A percentile compares a stretch with the other conserved stretches of the same genome.
Evolutionary conservation across 2,113 vertebrate species (phyloP).

Genomic region (Scytalopus superciliaris): DNA sequence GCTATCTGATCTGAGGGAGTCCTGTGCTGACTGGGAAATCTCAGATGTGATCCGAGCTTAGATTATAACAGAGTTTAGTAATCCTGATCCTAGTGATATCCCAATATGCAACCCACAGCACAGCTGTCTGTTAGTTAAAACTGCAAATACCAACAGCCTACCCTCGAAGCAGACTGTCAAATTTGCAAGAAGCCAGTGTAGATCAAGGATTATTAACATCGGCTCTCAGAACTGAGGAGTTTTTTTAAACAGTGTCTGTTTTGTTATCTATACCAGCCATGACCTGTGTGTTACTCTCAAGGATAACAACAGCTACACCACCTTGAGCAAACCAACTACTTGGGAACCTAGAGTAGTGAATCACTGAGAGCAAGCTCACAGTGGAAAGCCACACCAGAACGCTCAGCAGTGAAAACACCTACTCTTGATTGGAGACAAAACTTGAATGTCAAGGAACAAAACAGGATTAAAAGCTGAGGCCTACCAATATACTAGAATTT

Average conservation of each 20-base stretch:
- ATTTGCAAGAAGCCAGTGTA: neutral
- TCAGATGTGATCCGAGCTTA: neutral
- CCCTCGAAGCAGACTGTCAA: neutral
- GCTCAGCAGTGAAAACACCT: neutral
- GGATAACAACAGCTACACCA: neutral
- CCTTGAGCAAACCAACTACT: conserved; percentile 31
- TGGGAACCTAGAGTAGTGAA: neutral
- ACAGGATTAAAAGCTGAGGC: neutral
- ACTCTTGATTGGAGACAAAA: neutral
- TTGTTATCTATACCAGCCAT: neutral
- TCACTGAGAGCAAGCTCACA: neutral
- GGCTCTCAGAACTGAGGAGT: neutral
- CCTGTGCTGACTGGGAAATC: neutral
- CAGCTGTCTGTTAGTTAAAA: neutral
- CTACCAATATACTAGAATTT: neutral
- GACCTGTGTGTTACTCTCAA: conserved; percentile 14
- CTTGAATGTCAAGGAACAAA: neutral
- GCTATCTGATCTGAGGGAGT: neutral
- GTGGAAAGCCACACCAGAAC: neutral
- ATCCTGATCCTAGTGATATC: neutral
- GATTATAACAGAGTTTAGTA: neutral
- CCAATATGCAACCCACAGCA: neutral
- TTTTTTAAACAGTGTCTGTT: neutral
- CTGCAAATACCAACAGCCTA: neutral
- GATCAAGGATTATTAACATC: conserved; percentile 38